A percentile compares a stretch with the other conserved stretches of the same genome.
Evolutionary conservation across 2,888 invertebrate species (phyloP).

Genomic region (Noctua janthina): DNA sequence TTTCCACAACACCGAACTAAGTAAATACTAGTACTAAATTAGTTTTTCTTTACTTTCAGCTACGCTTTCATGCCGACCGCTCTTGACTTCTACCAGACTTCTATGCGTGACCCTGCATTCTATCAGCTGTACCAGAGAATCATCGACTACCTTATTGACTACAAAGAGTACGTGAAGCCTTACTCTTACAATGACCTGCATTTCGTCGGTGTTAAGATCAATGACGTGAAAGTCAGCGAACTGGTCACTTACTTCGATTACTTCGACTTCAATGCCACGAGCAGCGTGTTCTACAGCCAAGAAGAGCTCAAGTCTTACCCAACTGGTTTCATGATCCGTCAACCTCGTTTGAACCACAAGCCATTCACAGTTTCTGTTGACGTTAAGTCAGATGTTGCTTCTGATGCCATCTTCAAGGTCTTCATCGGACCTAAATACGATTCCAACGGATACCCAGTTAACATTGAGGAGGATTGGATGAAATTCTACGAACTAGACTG

Average conservation of each 20-base stretch:
- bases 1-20: background rate
- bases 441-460: constrained; percentile 87
- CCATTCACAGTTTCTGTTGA: constrained; percentile 91
- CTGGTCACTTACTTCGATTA: constrained; percentile 92
- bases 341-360: constrained; percentile 93
- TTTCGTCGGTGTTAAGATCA: constrained; percentile 91
- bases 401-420: constrained; percentile 91
- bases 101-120: constrained; percentile 93
- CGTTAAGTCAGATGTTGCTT: constrained; percentile 90
- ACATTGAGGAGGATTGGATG: constrained; percentile 89
- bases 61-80: constrained; percentile 89
- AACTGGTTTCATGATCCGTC: constrained; percentile 90
- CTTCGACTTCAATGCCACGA: constrained; percentile 91
- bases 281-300: constrained; percentile 81
- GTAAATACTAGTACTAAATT: background rate
- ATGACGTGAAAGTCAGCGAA: constrained; percentile 91
- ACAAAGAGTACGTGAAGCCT: constrained; percentile 90
- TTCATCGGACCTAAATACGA: constrained; percentile 94
- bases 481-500: constrained; percentile 92
- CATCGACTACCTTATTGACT: constrained; percentile 89
- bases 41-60: constrained; percentile 70
- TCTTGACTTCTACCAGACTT: constrained; percentile 91
- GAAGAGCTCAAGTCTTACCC: constrained; percentile 79
- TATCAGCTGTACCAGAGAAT: constrained; percentile 92
- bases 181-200: constrained; percentile 90